Percentiles rank a stretch among this genome's conserved stretches.
Evolutionary conservation across 2,888 invertebrate species (phyloP).

Genomic region (Gonocerus acuteangulatus): DNA sequence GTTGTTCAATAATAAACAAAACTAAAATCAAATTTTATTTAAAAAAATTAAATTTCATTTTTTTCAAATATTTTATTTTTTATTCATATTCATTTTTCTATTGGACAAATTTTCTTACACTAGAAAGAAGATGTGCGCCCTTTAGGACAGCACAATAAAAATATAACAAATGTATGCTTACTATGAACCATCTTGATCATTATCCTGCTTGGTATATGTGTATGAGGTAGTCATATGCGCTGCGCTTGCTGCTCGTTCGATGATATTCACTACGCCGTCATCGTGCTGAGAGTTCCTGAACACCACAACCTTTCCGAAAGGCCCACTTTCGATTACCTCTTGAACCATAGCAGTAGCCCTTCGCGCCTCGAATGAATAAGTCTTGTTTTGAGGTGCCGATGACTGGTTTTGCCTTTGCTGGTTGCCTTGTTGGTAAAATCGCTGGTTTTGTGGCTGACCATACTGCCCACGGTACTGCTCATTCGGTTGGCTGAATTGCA

Average conservation of each 20-base stretch:
- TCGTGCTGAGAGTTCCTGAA: conserved; percentile 40
- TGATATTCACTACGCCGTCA: conserved; percentile 40
- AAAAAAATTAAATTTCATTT: too few species aligned
- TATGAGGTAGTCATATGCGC: conserved; percentile 30
- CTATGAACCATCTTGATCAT: background rate
- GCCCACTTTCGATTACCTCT: conserved; percentile 32
- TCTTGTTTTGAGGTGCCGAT: background rate
- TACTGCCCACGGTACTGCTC: background rate
- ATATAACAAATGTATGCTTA: background rate
- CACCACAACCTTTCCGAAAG: conserved; percentile 42
- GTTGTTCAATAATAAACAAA: too few species aligned
- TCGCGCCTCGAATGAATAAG: conserved; percentile 2
- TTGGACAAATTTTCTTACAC: too few species aligned
- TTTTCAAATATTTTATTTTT: too few species aligned
- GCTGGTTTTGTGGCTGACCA: background rate
- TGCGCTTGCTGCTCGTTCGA: conserved; percentile 41
- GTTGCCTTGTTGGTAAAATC: background rate
- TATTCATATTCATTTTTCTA: too few species aligned
- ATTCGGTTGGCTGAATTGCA: too few species aligned
- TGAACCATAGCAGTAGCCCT: background rate
- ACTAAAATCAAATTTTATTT: too few species aligned
- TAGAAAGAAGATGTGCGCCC: background rate
- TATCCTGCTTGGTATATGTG: background rate
- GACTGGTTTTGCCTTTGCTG: background rate
- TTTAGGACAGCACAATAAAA: background rate